phyloP scores from a whole-genome alignment of 2,888 invertebrate genomes.

The Latheticus oryzae region DNA sequence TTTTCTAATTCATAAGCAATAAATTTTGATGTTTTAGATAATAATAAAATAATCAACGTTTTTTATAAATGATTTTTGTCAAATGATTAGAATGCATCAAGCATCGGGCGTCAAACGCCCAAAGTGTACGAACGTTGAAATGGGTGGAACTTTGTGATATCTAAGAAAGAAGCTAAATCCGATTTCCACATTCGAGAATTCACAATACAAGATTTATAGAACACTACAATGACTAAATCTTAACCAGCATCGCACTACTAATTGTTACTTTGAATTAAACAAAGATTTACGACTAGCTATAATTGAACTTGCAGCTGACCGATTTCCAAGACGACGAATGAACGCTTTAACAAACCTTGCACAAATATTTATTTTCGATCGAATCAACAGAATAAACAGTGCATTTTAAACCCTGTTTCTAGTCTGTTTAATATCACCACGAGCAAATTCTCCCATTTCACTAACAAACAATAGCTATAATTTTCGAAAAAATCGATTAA shows the following conservation, averaged over 20 bases:
- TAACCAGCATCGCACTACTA: conserved; percentile 35
- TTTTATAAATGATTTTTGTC: no score
- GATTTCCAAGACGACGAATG: conserved; percentile 23
- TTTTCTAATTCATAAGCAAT: conserved; percentile 29
- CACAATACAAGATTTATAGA: conserved; percentile 38
- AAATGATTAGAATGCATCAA: conserved; percentile 42
- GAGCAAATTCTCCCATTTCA: no score
- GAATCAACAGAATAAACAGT: conserved; percentile 36
- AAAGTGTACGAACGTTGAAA: conserved; percentile 42
- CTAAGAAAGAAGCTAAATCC: conserved; percentile 39
- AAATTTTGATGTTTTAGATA: conserved; percentile 16
- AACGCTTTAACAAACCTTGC: conserved; percentile 19
- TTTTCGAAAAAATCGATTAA: no score
- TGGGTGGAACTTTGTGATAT: conserved; percentile 40
- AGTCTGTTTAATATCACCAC: conserved; percentile 8
- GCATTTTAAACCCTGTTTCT: conserved; percentile 22
- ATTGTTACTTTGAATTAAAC: conserved; percentile 34
- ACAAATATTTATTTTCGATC: conserved; percentile 35
- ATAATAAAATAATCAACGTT: conserved; percentile 15
- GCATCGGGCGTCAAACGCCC: conserved; percentile 40
- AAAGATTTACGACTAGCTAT: conserved; percentile 34
- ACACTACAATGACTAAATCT: conserved; percentile 33
- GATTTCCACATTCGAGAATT: conserved; percentile 37
- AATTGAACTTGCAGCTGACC: conserved; percentile 31
- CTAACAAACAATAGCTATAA: no score